phyloP scores from a whole-genome alignment of 2,888 invertebrate genomes.

The Zaprionus bogoriensis region DNA sequence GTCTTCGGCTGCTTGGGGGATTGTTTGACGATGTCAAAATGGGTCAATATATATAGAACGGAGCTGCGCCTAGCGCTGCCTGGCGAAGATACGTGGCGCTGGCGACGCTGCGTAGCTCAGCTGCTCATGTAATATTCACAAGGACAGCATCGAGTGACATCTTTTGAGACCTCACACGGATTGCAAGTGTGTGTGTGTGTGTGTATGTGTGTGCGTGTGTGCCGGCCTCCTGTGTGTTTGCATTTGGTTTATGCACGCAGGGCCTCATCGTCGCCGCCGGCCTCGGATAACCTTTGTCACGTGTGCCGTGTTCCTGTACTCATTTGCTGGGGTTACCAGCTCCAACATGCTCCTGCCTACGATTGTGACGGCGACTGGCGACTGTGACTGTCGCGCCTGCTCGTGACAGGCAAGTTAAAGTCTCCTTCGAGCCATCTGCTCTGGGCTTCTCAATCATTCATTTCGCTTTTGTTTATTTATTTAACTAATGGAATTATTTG shows the following conservation, averaged over 20 bases:
- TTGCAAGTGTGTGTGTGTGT: slow-evolving; percentile 8
- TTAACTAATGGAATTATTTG: slow-evolving; percentile 81
- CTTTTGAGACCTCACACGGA: slow-evolving; percentile 46
- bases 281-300: slow-evolving; percentile 48
- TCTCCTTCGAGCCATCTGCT: slow-evolving; percentile 18
- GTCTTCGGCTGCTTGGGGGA: slow-evolving; percentile 14
- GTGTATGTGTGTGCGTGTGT: slow-evolving; percentile 6
- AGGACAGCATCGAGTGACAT: slow-evolving; percentile 56
- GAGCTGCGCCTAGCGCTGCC: not conserved
- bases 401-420: slow-evolving; percentile 39
- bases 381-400: slow-evolving; percentile 27
- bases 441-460: slow-evolving; percentile 66
- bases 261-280: slow-evolving; percentile 17
- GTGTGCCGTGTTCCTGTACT: slow-evolving; percentile 16
- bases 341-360: not conserved
- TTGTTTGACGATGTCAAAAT: slow-evolving; percentile 58
- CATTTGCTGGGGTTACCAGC: not conserved
- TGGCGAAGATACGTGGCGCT: slow-evolving; percentile 19
- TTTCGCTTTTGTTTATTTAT: slow-evolving; percentile 78
- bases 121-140: slow-evolving; percentile 67
- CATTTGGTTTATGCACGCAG: slow-evolving; percentile 61
- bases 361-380: no score
- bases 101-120: slow-evolving; percentile 8
- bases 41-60: slow-evolving; percentile 56
- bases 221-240: slow-evolving; percentile 31